Percentiles rank a stretch among this genome's conserved stretches.
These are phyloP conservation scores for Apostichopus californicus DNA, from an alignment of 35 echinoderm and acorn worm genomes.

Conservation along the genomic window DNA sequence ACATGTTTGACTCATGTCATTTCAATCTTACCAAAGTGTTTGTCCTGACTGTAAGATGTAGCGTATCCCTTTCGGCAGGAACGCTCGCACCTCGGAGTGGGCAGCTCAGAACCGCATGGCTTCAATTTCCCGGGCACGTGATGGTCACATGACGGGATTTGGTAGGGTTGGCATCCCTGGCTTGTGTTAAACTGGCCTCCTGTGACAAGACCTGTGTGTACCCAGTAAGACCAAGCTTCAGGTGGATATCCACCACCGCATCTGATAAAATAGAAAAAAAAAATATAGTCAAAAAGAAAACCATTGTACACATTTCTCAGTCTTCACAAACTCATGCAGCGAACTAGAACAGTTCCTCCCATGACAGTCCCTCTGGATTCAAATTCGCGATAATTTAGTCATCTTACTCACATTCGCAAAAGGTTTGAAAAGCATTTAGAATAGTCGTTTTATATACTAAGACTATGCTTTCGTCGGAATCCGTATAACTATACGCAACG, in stretches of 20 bases:
- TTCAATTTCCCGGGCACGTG: constrained; percentile 80
- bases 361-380: no score
- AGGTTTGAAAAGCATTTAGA: no score
- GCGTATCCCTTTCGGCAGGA: constrained; percentile 61
- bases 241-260: constrained; percentile 86
- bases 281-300: no score
- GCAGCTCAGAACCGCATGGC: constrained; percentile 65
- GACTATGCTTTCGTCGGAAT: no score
- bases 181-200: constrained; percentile 82
- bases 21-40: constrained; percentile 70
- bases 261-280: constrained; percentile 22
- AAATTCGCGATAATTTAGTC: no score
- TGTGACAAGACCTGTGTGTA: constrained; percentile 72
- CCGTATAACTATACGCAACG: no score
- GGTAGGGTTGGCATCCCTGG: constrained; percentile 90
- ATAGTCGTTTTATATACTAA: no score
- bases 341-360: no score
- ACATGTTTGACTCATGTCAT: not conserved
- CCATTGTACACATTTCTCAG: no score
- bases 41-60: constrained; percentile 61
- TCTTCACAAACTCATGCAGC: no score
- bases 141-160: constrained; percentile 81
- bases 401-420: no score
- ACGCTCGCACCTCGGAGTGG: constrained; percentile 68
- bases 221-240: constrained; percentile 85